Conservation (phyloP, 2,888 invertebrate genomes). For the Leucophenga montana region DNA sequence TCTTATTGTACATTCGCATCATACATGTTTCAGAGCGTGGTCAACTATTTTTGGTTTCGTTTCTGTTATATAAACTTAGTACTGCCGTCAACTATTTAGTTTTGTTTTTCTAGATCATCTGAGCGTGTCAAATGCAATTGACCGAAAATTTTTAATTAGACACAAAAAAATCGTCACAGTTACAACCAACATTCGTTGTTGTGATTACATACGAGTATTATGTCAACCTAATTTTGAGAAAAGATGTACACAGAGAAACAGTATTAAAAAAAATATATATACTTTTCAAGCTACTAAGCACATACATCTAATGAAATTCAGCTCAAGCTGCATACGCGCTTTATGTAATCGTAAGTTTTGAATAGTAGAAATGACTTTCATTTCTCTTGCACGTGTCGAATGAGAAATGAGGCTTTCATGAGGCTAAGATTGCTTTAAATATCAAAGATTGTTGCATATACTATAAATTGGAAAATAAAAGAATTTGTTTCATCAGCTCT, state of each 20-base stretch:
- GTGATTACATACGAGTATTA: not conserved
- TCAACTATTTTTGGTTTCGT: too few species aligned
- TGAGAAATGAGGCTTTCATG: too few species aligned
- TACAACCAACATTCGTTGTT: slow-evolving; percentile 10
- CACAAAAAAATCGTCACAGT: slow-evolving; percentile 29
- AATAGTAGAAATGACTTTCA: not conserved
- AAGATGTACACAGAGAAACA: not conserved
- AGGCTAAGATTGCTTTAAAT: not conserved
- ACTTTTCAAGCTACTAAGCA: not conserved
- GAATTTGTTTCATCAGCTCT: too few species aligned
- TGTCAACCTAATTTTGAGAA: slow-evolving; percentile 1
- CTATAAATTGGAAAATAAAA: too few species aligned
- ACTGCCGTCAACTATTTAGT: too few species aligned
- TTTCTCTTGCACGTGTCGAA: not conserved
- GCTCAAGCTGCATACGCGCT: too few species aligned
- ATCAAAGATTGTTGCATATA: not conserved
- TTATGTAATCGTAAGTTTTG: too few species aligned
- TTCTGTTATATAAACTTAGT: too few species aligned
- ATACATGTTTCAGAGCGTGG: too few species aligned
- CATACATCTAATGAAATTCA: not conserved
- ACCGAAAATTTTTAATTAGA: slow-evolving; percentile 51
- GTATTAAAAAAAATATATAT: not conserved
- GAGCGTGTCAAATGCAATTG: slow-evolving; percentile 44
- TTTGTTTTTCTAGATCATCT: not conserved
- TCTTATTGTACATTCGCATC: too few species aligned